Base-by-base conservation (phyloP, 2,888 invertebrate genomes). In the Carabus problematicus region DNA sequence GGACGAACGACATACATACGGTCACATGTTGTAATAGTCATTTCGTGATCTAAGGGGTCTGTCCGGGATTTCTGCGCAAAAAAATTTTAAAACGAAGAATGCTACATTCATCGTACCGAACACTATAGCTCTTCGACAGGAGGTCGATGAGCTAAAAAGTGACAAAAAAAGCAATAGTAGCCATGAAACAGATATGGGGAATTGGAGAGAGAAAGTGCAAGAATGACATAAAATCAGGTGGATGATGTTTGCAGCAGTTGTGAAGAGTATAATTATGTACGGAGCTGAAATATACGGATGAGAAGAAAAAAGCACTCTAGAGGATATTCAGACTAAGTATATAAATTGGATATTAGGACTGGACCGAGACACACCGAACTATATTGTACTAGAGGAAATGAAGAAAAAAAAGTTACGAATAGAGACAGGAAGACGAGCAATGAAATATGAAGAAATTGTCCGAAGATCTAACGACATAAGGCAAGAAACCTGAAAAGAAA, bases 311-410 rank as follows among this genome's bases (percentile, higher is more conserved):
- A 16, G 19, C 8, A 39, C 39, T 1, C 39, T 56, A 16, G 56
- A 18, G 39, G 39, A 18, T 39, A 9, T 14, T 19, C 19, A 56
- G 7, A 39, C 7, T 3, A 56, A 19, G 7, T 56, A 56, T 39
- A 39, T 39, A 39, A 56, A 56, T 19, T 56, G 39, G 56, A 56
- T 56, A 18, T 9, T 56, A 4, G 19, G 56, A 29, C 39, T 56
- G 39, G 19, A 56, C 56, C 1, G 19, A 1, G 12, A 39, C 8
- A 56, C 56, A 9, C 56, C 56, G n/a, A 56, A 29, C n/a, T 56
- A 56, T 29, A 56, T 56, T 18, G 16, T 56, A 8, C 19, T 56
- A 12, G 19, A 54, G 8, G 54, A 54, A 54, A 54, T 16, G 18
- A 54, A 54, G 6, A 19, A 2, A 54, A 54, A 16, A 8, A 54